Evolutionary conservation across 2,888 invertebrate species (phyloP).

Genomic region (Xestia sexstrigata): DNA sequence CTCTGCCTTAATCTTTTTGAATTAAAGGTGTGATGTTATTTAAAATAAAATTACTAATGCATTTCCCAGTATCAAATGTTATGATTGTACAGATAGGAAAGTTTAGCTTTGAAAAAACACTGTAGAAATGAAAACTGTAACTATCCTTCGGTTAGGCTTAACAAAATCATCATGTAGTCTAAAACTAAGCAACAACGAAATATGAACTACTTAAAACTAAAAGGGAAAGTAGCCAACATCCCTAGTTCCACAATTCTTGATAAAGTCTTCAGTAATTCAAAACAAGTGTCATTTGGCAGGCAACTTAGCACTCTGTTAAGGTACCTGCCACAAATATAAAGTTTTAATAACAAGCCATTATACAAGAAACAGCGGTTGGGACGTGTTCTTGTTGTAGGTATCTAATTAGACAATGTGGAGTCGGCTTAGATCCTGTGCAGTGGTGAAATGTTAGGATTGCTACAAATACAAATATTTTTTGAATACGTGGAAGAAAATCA

Average conservation of each 20-base stretch:
- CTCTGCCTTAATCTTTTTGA: not conserved
- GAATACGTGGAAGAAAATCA: not conserved
- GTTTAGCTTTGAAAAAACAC: not conserved
- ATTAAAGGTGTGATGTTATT: not conserved
- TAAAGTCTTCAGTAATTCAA: conserved; percentile 56
- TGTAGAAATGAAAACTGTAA: not conserved
- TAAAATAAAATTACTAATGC: not conserved
- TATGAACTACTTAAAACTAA: conserved; percentile 9
- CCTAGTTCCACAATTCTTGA: conserved; percentile 51
- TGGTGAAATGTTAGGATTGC: conserved; percentile 14
- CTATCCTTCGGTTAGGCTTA: not conserved
- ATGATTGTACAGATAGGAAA: not conserved
- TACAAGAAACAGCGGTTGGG: conserved; percentile 55
- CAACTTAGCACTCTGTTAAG: conserved; percentile 67
- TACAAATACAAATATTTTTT: conserved; percentile 1
- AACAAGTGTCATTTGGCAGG: conserved; percentile 56
- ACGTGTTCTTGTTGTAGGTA: conserved; percentile 61
- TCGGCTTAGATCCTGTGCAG: conserved; percentile 56
- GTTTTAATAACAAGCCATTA: conserved; percentile 69
- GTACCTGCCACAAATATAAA: conserved; percentile 67
- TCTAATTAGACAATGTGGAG: conserved; percentile 67
- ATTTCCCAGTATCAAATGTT: not conserved
- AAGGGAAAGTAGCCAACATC: conserved; percentile 44
- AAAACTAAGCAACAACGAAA: not conserved
- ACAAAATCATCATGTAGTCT: not conserved